Base-by-base conservation (phyloP, 2,797 vertebrate species). In the Aldrovandia affinis region DNA sequence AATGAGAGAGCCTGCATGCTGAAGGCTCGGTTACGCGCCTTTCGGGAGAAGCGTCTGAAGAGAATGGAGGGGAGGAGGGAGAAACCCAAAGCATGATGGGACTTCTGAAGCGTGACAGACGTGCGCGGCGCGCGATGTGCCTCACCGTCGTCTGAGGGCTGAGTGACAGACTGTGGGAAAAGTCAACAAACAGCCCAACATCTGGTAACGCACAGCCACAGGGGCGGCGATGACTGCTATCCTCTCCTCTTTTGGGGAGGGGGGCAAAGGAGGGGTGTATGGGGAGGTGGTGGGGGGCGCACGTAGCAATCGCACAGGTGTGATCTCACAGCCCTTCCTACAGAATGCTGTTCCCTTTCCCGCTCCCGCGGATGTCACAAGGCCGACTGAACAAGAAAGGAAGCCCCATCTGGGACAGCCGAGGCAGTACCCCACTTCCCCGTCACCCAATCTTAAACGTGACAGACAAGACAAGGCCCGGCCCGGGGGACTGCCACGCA, bases 351-450 rank as follows among this genome's bases (percentile, higher is more conserved):
- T 50, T 12, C 47, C 36, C 80, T 12, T 30, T 80, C 3, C 52
- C 55, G 0, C 36, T 63, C 39, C 25, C n/a, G 57, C 57, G 20
- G 25, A 63, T 65, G 10, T 81, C 59, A 65, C 42, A 28, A 10
- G 57, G 39, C 77, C 78, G 30, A 44, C 50, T 14, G 36, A 39
- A 42, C 47, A 70, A 30, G 77, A 54, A 3, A 55, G 10, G 18
- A 14, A 39, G 61, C 63, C 78, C 36, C 63, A 54, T 61, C 61
- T 50, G 83, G 78, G 92, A 92, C 86, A 88, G 84, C 78, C 81
- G 61, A 87, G 86, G 89, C 90, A 90, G 89, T 86, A 87, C 18
- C 22, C 36, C 39, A 3, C 83, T 10, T 20, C 61, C 83, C 75
- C 22, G 75, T 80, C 61, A n/a, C 77, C 77, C 28, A 47, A 50